Evolutionary conservation across 2,888 invertebrate species (phyloP).

Genomic region (Andrena praecox): DNA sequence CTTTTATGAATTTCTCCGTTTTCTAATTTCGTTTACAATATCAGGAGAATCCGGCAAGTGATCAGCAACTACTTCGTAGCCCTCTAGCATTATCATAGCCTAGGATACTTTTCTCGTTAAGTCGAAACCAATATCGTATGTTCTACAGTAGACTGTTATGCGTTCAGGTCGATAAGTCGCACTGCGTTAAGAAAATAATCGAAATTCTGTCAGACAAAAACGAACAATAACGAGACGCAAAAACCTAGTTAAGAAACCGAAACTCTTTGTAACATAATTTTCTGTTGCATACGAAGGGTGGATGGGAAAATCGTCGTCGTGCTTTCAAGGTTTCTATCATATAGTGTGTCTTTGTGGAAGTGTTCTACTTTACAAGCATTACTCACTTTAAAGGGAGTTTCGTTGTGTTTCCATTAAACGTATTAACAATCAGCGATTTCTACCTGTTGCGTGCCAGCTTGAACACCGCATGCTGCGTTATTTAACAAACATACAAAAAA

Average conservation of each 20-base stretch:
- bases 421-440: neutral
- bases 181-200: slow-evolving; percentile 36
- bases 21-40: neutral
- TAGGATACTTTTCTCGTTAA: slow-evolving; percentile 17
- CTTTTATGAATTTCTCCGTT: neutral
- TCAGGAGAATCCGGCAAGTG: slow-evolving; percentile 11
- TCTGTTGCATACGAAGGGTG: slow-evolving; percentile 71
- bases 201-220: slow-evolving; percentile 37
- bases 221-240: slow-evolving; percentile 42
- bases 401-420: neutral
- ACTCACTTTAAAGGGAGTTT: neutral
- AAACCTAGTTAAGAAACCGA: slow-evolving; percentile 33
- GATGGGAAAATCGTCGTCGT: slow-evolving; percentile 63
- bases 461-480: slow-evolving; percentile 25
- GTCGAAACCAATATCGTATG: slow-evolving; percentile 12
- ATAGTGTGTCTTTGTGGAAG: slow-evolving; percentile 41
- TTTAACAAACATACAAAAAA: neutral
- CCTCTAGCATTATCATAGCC: neutral
- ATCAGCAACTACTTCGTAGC: slow-evolving; percentile 11
- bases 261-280: slow-evolving; percentile 64
- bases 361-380: slow-evolving; percentile 51
- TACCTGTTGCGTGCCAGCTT: slow-evolving; percentile 16
- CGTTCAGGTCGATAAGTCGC: slow-evolving; percentile 53
- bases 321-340: slow-evolving; percentile 68
- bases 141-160: slow-evolving; percentile 49